Base-by-base conservation (phyloP, 2,113 vertebrate genomes). In the Menura novaehollandiae region DNA sequence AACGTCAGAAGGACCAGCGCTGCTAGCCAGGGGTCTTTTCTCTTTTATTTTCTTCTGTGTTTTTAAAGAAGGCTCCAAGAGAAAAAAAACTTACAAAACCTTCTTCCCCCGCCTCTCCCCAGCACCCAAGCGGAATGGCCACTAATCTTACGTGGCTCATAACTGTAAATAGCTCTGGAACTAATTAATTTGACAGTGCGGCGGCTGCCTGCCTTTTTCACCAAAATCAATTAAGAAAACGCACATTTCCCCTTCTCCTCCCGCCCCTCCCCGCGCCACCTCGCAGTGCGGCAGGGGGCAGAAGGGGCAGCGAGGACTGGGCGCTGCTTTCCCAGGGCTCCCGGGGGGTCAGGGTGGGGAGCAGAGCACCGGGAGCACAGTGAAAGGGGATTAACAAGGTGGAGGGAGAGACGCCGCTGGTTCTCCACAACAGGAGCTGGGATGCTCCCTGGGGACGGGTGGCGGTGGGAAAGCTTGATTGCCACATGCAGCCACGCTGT, bases 381-480 rank as follows among this genome's bases (percentile, higher is more conserved):
- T 7, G 18, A 71, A 85, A n/a, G 77, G 92, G 97, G 95, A 97
- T 97, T 96, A 97, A 83, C 51, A 59, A 88, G 52, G 85, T 69
- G 82, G 83, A 68, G 83, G 93, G 58, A 93, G 66, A 91, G 79
- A 90, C 33, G 87, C 88, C 1, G 72, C 94, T 47, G 82, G 86
- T 72, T 76, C 85, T 30, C 35, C 23, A 23, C 77, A 58, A 13
- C 88, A 84, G 76, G 92, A 97, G 95, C 41, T 0, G 72, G 26
- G 89, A 80, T 37, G 89, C 82, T 97, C 97, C 93, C 96, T 1
- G 9, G 96, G 94, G 97, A 76, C 15, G 19, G 19, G 27, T 35
- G 44, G 96, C 83, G 91, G 95, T 97, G 97, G 97, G 97, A 98
- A 98, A 97, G 96, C 96, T 94, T 97, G 96, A 94, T 97, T 96